phyloP scores from a whole-genome alignment of 1,140 invertebrate species.

The Pectinophora gossypiella region DNA sequence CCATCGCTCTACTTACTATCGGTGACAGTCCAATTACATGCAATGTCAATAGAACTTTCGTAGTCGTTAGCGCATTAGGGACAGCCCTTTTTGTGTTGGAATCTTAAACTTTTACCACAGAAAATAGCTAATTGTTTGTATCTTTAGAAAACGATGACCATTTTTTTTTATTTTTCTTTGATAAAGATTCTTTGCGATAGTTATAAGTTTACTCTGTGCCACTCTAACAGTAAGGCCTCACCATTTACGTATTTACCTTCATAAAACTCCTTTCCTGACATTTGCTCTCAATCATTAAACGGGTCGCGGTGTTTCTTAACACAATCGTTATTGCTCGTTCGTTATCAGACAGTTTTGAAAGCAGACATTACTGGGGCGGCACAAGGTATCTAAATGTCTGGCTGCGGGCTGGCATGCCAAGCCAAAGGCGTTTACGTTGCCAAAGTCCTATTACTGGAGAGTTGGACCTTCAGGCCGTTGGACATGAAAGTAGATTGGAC shows the following conservation, averaged over 20 bases:
- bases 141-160: too few relatives aligned
- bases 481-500: background rate
- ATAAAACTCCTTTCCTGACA: background rate
- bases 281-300: background rate
- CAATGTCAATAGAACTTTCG: background rate
- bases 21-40: conserved; percentile 10
- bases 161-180: too few relatives aligned
- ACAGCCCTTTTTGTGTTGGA: too few relatives aligned
- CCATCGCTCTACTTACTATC: conserved; percentile 22
- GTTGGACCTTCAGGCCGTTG: background rate
- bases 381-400: background rate
- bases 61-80: too few relatives aligned
- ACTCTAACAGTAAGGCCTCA: too few relatives aligned
- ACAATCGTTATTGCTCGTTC: background rate
- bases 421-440: background rate
- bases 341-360: background rate
- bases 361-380: background rate
- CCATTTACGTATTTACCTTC: too few relatives aligned
- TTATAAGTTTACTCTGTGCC: too few relatives aligned
- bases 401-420: background rate
- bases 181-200: too few relatives aligned
- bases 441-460: background rate
- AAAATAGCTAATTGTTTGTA: too few relatives aligned
- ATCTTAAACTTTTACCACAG: too few relatives aligned
- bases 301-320: background rate